Evolutionary conservation across 2,113 vertebrate species (phyloP).

Genomic region (Urocolius indicus): DNA sequence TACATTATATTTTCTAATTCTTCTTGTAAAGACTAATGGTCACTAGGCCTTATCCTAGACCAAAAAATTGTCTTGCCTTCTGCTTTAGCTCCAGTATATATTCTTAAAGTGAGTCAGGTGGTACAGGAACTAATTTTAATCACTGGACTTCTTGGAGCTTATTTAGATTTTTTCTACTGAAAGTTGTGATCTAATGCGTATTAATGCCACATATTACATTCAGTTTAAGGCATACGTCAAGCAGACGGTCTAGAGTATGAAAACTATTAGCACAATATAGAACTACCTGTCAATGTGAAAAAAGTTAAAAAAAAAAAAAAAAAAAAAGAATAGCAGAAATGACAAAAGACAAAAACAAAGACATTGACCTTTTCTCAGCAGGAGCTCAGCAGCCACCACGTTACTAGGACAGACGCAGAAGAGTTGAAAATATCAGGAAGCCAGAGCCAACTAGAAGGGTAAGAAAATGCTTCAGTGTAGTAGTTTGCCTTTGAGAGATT

Average conservation of each 20-base stretch:
- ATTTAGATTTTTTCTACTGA: background rate
- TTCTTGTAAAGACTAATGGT: background rate
- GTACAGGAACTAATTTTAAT: background rate
- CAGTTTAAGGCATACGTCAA: background rate
- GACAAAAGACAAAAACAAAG: background rate
- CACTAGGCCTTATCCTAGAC: background rate
- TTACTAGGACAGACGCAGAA: background rate
- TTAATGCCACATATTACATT: background rate
- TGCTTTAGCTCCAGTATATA: background rate
- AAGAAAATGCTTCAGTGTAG: background rate
- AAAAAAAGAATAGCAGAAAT: background rate
- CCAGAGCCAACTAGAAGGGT: background rate
- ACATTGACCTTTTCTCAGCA: background rate
- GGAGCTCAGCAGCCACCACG: background rate
- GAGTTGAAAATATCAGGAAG: background rate
- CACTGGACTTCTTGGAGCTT: background rate
- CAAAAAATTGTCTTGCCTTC: background rate
- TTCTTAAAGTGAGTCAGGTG: background rate
- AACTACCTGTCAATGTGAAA: background rate
- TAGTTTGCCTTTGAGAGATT: background rate
- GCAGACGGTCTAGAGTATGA: background rate
- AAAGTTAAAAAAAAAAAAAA: background rate
- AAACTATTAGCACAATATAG: background rate
- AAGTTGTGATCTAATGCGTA: background rate
- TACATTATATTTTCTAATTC: background rate